phyloP scores from a whole-genome alignment of 2,888 invertebrate genomes.

The Pycnomerus fuliginosus region DNA sequence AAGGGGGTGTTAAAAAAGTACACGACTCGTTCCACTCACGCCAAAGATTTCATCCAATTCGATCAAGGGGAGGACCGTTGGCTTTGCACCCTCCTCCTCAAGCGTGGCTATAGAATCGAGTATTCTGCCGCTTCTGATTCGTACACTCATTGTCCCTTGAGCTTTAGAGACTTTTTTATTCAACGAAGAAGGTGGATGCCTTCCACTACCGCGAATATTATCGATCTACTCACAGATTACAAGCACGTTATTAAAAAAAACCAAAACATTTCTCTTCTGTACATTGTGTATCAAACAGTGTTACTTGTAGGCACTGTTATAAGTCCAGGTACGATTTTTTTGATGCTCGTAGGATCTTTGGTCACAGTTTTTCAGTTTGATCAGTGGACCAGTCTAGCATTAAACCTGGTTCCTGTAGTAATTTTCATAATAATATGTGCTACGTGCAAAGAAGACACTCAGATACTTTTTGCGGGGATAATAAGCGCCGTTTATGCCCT shows the following conservation, averaged over 20 bases:
- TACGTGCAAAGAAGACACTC: slow-evolving; percentile 64
- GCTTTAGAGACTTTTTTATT: slow-evolving; percentile 90
- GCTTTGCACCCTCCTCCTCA: slow-evolving; percentile 89
- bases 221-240: slow-evolving; percentile 80
- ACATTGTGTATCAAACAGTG: slow-evolving; percentile 71
- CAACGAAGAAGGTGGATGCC: slow-evolving; percentile 95
- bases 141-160: slow-evolving; percentile 91
- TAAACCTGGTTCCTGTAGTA: slow-evolving; percentile 68
- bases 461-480: slow-evolving; percentile 71
- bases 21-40: slow-evolving; percentile 74
- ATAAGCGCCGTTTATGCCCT: slow-evolving; percentile 78
- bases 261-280: slow-evolving; percentile 83
- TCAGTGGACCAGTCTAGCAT: slow-evolving; percentile 64
- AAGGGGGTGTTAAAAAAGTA: slow-evolving; percentile 88
- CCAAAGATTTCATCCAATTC: slow-evolving; percentile 85
- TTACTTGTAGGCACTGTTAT: slow-evolving; percentile 74
- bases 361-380: slow-evolving; percentile 75
- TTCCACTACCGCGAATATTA: slow-evolving; percentile 92
- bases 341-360: slow-evolving; percentile 81
- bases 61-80: slow-evolving; percentile 96
- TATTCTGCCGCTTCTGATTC: slow-evolving; percentile 96
- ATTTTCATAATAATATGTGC: slow-evolving; percentile 69
- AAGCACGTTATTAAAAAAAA: slow-evolving; percentile 79
- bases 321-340: slow-evolving; percentile 80
- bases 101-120: slow-evolving; percentile 88